These are phyloP conservation scores for Prosopocoilus inquinatus DNA, from an alignment of 2,888 invertebrate species.

Conservation along the genomic window DNA sequence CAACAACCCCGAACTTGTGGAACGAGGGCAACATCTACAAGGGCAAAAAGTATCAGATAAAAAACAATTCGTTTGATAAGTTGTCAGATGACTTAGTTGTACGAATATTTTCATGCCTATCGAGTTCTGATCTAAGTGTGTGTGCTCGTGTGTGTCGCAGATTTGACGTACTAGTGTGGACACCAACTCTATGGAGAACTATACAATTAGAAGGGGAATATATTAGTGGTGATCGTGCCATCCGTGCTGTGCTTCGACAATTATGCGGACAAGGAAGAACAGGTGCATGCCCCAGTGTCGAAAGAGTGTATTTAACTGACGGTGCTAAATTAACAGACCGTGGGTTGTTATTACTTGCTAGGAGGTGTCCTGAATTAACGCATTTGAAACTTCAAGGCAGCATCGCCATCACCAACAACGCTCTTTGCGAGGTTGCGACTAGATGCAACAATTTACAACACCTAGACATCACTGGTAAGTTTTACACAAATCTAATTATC, in stretches of 20 bases:
- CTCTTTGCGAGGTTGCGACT: conserved; percentile 75
- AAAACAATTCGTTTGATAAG: conserved; percentile 57
- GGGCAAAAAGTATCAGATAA: conserved; percentile 40
- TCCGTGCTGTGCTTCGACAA: conserved; percentile 62
- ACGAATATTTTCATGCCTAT: conserved; percentile 68
- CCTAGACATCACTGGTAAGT: conserved; percentile 77
- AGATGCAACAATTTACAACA: conserved; percentile 80
- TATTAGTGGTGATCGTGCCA: conserved; percentile 64
- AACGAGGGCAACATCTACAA: conserved; percentile 45
- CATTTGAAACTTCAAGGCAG: conserved; percentile 78
- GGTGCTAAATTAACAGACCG: conserved; percentile 74
- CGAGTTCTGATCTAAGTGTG: conserved; percentile 69
- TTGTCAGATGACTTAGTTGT: conserved; percentile 68
- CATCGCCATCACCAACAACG: conserved; percentile 70
- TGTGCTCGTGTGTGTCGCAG: conserved; percentile 74
- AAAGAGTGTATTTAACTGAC: conserved; percentile 65
- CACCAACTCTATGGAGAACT: conserved; percentile 71
- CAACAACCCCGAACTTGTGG: conserved; percentile 47
- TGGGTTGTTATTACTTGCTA: conserved; percentile 71
- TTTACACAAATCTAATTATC: background rate
- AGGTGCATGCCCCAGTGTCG: conserved; percentile 66
- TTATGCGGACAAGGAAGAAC: conserved; percentile 66
- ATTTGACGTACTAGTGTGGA: conserved; percentile 77
- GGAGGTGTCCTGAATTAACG: conserved; percentile 78
- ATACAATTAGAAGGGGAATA: conserved; percentile 62